Conservation (phyloP, 2,888 invertebrate species). For the Sphaerophoria rueppellii region DNA sequence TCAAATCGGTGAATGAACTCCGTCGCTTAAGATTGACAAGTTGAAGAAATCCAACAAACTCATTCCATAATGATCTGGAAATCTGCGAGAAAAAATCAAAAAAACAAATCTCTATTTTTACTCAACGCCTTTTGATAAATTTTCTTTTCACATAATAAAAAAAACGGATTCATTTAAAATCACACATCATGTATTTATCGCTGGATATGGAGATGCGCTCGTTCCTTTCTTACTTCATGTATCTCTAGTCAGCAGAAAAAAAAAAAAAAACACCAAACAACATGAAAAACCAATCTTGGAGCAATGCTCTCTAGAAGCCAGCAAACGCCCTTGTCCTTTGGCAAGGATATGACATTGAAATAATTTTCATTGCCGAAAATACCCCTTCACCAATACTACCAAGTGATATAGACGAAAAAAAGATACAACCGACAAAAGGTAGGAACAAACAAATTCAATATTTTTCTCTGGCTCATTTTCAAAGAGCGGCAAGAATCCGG, state of each 20-base stretch:
- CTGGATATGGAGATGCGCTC: constrained; percentile 24
- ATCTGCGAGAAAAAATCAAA: background rate
- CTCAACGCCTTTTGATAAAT: constrained; percentile 33
- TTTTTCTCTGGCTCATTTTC: constrained; percentile 19
- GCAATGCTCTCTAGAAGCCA: constrained; percentile 51
- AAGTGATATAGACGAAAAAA: background rate
- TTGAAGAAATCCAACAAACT: constrained; percentile 39
- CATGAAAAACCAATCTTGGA: constrained; percentile 36
- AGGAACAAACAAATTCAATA: constrained; percentile 30
- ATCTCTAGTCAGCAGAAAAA: constrained; percentile 3
- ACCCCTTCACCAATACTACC: constrained; percentile 35
- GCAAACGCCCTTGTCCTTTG: constrained; percentile 71
- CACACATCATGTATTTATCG: constrained; percentile 9
- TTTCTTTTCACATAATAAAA: constrained; percentile 31
- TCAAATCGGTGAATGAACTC: constrained; percentile 33
- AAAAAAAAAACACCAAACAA: constrained; percentile 34
- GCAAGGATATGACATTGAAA: constrained; percentile 73
- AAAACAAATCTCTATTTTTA: constrained; percentile 38
- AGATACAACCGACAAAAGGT: constrained; percentile 39
- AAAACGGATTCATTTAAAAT: constrained; percentile 59
- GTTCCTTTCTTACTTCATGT: background rate
- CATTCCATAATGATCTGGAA: constrained; percentile 6
- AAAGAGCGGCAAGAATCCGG: constrained; percentile 28
- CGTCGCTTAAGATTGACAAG: constrained; percentile 15
- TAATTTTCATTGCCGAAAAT: constrained; percentile 70